Evolutionary conservation across 1,140 invertebrate genomes (phyloP).

Genomic region (Araneus ventricosus): DNA sequence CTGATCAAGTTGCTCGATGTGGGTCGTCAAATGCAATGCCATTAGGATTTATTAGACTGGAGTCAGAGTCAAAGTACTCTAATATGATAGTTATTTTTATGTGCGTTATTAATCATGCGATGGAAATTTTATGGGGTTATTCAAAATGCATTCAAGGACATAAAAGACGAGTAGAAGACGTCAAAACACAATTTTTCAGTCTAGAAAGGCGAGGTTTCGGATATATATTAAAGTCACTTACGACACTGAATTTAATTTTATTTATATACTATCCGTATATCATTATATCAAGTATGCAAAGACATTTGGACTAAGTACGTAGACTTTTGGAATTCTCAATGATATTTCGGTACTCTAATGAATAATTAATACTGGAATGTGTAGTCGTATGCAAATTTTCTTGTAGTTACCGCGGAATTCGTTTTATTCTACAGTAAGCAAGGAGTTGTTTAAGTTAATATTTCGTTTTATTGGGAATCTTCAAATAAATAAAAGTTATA

Average conservation of each 20-base stretch:
- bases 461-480: too few species aligned
- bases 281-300: not conserved
- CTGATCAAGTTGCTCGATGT: not conserved
- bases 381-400: too few species aligned
- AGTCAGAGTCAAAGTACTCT: not conserved
- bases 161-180: not conserved
- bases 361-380: not conserved
- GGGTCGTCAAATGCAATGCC: conserved; percentile 10
- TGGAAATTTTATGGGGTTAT: conserved; percentile 29
- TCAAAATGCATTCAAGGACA: conserved; percentile 3
- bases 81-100: conserved; percentile 32
- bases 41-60: conserved; percentile 42
- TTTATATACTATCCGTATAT: not conserved
- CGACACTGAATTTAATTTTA: conserved; percentile 1
- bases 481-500: too few species aligned
- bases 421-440: too few species aligned
- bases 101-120: conserved; percentile 4
- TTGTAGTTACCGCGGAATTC: too few species aligned
- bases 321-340: not conserved
- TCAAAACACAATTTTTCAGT: conserved; percentile 33
- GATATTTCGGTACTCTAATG: not conserved
- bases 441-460: too few species aligned
- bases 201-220: not conserved
- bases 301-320: not conserved
- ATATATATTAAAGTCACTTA: not conserved